Conservation (phyloP, 2,888 invertebrate genomes). For the Scaptomyza reducta region DNA sequence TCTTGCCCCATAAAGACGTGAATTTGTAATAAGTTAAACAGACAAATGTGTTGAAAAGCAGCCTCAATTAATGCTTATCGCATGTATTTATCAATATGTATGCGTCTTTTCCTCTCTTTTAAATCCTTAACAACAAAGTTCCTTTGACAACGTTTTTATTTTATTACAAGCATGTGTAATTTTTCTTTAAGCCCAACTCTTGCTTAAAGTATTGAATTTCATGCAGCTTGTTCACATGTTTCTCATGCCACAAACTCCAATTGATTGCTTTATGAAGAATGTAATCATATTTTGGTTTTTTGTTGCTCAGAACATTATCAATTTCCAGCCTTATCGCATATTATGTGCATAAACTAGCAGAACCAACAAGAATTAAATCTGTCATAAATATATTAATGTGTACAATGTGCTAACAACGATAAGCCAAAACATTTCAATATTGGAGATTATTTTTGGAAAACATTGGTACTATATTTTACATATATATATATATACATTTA, state of each 20-base stretch:
- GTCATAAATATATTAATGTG: constrained; percentile 1
- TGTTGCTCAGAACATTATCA: constrained; percentile 39
- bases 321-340: constrained; percentile 37
- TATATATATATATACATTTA: no score
- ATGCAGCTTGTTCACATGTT: no score
- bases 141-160: background rate
- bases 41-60: no score
- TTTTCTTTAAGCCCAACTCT: constrained; percentile 10
- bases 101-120: no score
- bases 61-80: background rate
- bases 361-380: constrained; percentile 28
- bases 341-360: constrained; percentile 23
- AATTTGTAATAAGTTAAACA: constrained; percentile 30
- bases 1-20: constrained; percentile 21
- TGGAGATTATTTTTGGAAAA: background rate
- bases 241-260: no score
- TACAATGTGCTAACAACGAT: constrained; percentile 9
- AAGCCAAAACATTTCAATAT: constrained; percentile 10
- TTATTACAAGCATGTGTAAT: background rate
- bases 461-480: no score
- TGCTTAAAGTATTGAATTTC: constrained; percentile 15
- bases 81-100: no score
- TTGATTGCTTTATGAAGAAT: constrained; percentile 28
- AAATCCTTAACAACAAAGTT: no score
- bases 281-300: background rate